phyloP scores from a whole-genome alignment of 2,113 vertebrate species.

The Oriolus oriolus region DNA sequence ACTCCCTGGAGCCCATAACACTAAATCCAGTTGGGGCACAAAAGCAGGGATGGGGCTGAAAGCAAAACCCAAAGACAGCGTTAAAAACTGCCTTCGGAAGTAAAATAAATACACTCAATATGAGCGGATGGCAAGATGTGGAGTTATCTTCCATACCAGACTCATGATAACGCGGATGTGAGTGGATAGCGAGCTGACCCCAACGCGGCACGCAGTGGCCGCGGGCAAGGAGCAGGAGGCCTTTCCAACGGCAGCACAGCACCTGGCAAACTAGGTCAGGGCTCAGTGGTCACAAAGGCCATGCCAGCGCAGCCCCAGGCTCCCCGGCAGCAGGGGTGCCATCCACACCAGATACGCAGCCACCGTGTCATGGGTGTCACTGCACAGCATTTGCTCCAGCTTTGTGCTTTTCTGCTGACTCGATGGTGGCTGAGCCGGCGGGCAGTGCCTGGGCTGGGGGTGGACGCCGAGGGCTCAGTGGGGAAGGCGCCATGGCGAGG shows the following conservation, averaged over 20 bases:
- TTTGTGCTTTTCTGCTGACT: not conserved
- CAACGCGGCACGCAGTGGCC: fast-evolving
- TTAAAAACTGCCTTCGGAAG: not conserved
- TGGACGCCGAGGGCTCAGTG: fast-evolving
- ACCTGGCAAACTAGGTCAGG: not conserved
- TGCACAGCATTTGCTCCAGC: fast-evolving
- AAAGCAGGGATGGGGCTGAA: not conserved
- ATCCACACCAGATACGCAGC: fast-evolving
- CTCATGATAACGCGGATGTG: fast-evolving
- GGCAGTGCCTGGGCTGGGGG: not conserved
- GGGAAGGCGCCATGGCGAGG: not conserved
- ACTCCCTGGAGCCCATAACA: fast-evolving
- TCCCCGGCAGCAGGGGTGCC: fast-evolving
- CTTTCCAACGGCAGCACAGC: fast-evolving
- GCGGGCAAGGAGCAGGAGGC: fast-evolving
- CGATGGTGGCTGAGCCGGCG: fast-evolving
- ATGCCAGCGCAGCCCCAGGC: fast-evolving
- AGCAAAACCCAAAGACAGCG: not conserved
- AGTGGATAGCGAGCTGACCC: fast-evolving
- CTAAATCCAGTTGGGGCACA: not conserved
- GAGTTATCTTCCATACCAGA: not conserved
- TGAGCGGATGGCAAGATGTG: not conserved
- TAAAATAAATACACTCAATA: fast-evolving
- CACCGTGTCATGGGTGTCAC: fast-evolving
- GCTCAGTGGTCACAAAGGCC: not conserved